A percentile compares a stretch with the other conserved stretches of the same genome.
Evolutionary conservation across 2,113 vertebrate species (phyloP).

Genomic region (Phrynosoma platyrhinos): DNA sequence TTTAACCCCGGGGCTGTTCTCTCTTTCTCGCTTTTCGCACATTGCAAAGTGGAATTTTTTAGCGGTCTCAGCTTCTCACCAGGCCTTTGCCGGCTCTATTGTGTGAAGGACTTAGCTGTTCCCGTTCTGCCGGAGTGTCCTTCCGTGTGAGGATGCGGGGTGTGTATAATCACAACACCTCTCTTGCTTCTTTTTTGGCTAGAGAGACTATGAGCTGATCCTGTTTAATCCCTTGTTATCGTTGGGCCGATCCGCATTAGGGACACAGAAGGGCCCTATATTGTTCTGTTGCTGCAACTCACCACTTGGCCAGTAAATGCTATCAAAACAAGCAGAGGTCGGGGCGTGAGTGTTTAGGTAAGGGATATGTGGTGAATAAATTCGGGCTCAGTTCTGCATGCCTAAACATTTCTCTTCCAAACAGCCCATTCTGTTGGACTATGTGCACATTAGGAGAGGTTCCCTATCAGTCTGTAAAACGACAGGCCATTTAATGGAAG

Average conservation of each 20-base stretch:
- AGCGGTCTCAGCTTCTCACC: not conserved
- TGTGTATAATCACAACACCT: not conserved
- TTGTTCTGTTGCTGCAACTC: conserved; percentile 51
- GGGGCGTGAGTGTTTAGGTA: conserved; percentile 41
- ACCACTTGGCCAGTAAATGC: conserved; percentile 32
- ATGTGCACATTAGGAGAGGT: conserved; percentile 55
- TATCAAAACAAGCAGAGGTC: conserved; percentile 62
- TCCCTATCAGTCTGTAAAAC: conserved; percentile 59
- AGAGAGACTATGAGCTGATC: fast-evolving
- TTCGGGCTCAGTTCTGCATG: conserved; percentile 56
- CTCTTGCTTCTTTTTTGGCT: not conserved
- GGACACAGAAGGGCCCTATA: conserved; percentile 34
- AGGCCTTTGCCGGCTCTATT: not conserved
- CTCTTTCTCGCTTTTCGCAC: not conserved
- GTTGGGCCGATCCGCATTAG: conserved; percentile 18
- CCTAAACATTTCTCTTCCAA: conserved; percentile 48
- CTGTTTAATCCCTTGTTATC: conserved; percentile 17
- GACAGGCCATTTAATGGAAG: not conserved
- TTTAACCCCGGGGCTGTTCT: not conserved
- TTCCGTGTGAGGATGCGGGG: not conserved
- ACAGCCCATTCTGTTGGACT: conserved; percentile 53
- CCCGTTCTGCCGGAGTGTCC: not conserved
- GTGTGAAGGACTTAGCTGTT: not conserved
- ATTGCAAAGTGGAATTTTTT: not conserved
- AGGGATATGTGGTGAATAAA: not conserved